Percentiles rank a stretch among this genome's conserved stretches.
phyloP scores from a whole-genome alignment of 2,888 invertebrate species.

The Furcula furcula region DNA sequence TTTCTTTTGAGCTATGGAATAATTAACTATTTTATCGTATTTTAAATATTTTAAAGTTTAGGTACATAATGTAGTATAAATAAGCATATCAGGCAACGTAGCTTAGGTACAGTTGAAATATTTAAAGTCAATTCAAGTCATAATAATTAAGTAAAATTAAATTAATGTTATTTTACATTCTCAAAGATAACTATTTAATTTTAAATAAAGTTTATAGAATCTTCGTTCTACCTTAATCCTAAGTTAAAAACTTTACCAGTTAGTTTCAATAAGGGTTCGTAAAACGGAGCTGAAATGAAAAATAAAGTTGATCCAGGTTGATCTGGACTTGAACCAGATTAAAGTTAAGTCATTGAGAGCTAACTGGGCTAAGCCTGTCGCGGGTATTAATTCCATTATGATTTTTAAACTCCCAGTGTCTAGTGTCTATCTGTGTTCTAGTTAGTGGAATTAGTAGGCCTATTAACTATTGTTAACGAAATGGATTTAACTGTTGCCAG shows the following conservation, averaged over 20 bases:
- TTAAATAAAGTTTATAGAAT: no score
- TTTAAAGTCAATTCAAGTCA: no score
- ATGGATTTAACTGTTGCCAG: no score
- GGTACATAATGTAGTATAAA: no score
- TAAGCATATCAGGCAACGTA: no score
- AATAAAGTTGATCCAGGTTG: conserved; percentile 49
- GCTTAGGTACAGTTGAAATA: no score
- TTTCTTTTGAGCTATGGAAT: no score
- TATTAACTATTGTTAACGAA: conserved; percentile 48
- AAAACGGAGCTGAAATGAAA: conserved; percentile 46
- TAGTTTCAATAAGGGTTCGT: conserved; percentile 27
- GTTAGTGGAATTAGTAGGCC: conserved; percentile 46
- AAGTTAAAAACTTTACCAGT: conserved; percentile 10
- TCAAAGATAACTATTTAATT: no score
- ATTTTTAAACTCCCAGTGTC: conserved; percentile 29
- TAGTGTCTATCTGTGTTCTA: conserved; percentile 22
- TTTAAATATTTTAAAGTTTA: no score
- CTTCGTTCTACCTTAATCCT: not conserved
- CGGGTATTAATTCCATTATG: conserved; percentile 23
- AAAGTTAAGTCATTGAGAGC: conserved; percentile 53
- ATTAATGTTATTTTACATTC: no score
- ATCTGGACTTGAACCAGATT: conserved; percentile 55
- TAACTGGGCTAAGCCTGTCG: conserved; percentile 50
- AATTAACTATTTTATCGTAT: no score
- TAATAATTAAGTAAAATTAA: no score